Percentiles rank a stretch among this genome's conserved stretches.
phyloP scores from a whole-genome alignment of 2,888 invertebrate genomes.

The Strigamia transsilvanica region DNA sequence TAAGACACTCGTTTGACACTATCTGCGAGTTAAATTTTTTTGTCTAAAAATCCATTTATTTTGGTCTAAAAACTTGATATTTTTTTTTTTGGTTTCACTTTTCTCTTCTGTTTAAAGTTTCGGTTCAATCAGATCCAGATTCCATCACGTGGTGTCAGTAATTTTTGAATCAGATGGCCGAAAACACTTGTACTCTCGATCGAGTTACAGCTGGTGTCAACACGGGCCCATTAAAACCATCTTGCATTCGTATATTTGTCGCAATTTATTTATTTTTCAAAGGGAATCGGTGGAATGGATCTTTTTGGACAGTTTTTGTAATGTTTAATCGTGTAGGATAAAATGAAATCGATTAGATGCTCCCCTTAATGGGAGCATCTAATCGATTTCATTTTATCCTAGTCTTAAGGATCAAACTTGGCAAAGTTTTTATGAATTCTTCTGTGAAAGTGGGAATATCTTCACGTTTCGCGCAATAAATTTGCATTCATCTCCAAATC shows the following conservation, averaged over 20 bases:
- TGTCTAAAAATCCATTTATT: too few species aligned
- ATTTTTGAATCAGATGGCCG: neutral
- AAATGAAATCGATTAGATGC: neutral
- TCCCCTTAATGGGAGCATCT: too few species aligned
- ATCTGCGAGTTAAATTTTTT: neutral
- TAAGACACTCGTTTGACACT: neutral
- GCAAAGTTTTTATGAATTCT: too few species aligned
- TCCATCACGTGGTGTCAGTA: neutral
- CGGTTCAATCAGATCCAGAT: neutral
- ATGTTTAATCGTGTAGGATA: too few species aligned
- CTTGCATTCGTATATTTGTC: neutral
- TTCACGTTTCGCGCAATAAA: too few species aligned
- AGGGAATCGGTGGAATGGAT: neutral
- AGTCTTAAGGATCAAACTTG: too few species aligned
- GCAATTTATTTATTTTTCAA: neutral
- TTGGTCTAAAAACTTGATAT: neutral
- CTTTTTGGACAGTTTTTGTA: neutral
- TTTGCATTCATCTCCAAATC: neutral
- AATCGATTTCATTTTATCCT: neutral
- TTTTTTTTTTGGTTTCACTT: neutral
- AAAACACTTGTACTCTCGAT: slow-evolving; percentile 6
- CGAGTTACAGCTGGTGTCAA: slow-evolving; percentile 2
- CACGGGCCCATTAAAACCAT: neutral
- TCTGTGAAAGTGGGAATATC: too few species aligned
- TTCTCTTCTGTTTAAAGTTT: neutral